These are phyloP conservation scores for Coenobita brevimanus DNA, from an alignment of 1,140 invertebrate genomes.

Conservation along the genomic window DNA sequence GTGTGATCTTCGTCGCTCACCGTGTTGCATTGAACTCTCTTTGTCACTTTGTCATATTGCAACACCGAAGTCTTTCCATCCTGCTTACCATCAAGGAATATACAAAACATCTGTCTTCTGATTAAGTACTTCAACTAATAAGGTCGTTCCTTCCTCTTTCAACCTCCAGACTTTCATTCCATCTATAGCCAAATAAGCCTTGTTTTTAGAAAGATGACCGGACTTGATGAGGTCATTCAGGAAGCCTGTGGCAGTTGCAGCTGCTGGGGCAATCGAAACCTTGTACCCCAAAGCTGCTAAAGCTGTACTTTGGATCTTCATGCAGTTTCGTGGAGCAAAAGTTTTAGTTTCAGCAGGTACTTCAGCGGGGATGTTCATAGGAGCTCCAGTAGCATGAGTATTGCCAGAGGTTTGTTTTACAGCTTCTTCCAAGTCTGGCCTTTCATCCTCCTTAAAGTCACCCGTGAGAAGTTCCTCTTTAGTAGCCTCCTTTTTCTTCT, in stretches of 20 bases:
- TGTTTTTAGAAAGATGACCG: too few species aligned
- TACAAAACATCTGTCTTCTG: not conserved
- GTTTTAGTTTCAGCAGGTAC: too few species aligned
- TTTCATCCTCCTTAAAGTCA: too few species aligned
- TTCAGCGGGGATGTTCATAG: not conserved
- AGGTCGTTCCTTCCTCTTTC: not conserved
- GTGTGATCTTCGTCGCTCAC: not conserved
- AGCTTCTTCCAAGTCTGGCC: too few species aligned
- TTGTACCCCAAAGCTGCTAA: not conserved
- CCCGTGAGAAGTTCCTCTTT: too few species aligned
- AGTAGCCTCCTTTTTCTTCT: not conserved
- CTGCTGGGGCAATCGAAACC: not conserved
- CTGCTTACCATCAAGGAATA: too few species aligned
- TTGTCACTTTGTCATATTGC: not conserved
- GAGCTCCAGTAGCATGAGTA: not conserved
- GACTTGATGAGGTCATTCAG: too few species aligned
- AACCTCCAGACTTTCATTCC: not conserved
- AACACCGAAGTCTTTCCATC: not conserved
- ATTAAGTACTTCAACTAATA: not conserved
- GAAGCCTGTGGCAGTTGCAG: too few species aligned
- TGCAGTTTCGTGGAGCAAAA: too few species aligned
- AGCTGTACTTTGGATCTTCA: too few species aligned
- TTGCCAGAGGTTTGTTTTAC: not conserved
- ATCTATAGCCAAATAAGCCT: too few species aligned
- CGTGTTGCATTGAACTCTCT: not conserved